Evolutionary conservation across 2,797 vertebrate species (phyloP).

Genomic region (Falco rusticolus): DNA sequence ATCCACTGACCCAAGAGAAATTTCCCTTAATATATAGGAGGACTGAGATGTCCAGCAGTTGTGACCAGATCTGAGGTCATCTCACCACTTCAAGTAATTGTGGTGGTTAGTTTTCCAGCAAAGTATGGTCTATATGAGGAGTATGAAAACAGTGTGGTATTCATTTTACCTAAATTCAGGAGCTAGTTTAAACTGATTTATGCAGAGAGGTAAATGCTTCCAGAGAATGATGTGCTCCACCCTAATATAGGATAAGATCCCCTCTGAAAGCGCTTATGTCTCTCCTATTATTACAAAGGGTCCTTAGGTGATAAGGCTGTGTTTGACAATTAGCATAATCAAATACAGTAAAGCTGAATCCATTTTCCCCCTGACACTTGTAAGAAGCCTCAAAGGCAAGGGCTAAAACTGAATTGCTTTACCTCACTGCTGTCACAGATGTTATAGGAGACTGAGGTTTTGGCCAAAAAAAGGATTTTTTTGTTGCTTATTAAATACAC

Average conservation of each 20-base stretch:
- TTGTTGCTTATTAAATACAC: background rate
- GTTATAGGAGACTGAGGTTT: background rate
- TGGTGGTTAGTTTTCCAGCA: background rate
- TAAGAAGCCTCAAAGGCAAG: background rate
- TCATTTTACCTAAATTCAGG: background rate
- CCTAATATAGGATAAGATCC: background rate
- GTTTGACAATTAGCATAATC: background rate
- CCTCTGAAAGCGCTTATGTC: background rate
- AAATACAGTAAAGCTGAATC: background rate
- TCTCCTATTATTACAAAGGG: background rate
- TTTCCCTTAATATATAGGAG: accelerated
- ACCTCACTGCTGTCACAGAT: background rate
- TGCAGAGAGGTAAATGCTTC: accelerated
- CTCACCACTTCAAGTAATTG: background rate
- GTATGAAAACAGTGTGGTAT: background rate
- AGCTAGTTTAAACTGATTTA: background rate
- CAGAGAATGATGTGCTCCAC: accelerated
- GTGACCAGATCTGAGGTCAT: background rate
- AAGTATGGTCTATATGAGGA: background rate
- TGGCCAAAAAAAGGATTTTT: background rate
- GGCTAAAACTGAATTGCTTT: background rate
- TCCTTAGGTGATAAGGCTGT: background rate
- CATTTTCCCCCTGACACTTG: background rate
- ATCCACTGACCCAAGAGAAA: background rate
- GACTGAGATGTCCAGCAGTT: background rate